Evolutionary conservation across 1,140 invertebrate genomes (phyloP), one percentile per base, ranked within the genome.

Genomic region (Macrosteles quadrilineatus): DNA sequence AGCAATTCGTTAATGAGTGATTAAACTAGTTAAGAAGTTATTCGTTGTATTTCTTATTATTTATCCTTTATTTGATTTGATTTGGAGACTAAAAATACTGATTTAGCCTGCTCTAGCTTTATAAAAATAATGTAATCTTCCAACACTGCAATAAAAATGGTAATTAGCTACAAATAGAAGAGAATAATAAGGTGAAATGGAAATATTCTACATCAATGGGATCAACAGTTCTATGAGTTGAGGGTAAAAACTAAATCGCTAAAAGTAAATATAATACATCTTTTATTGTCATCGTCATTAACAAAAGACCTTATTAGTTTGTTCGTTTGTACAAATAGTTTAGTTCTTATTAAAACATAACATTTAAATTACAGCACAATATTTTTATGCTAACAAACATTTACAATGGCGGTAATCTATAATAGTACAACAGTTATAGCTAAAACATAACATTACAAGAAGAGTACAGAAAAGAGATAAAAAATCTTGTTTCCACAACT

Each of bases 251-350:
- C n/a, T n/a, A n/a, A n/a, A n/a, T n/a, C n/a, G n/a, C n/a, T n/a
- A n/a, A n/a, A n/a, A n/a, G n/a, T 59, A 59, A 59, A 59, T 59
- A 59, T 59, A 59, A 50, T 59, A 59, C 55, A 59, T 59, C 25
- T 59, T 59, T 59, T 59, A 59, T 59, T 59, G 55, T 59, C 55
- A 59, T 59, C 55, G 55, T 59, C 55, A 59, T 27, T 59, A 59
- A 59, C 55, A 30, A 59, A 59, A 59, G 55, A 30, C 23, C 3
- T 59, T 21, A 21, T 59, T 21, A 23, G 12, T 59, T 59, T 59
- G 25, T 59, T 59, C 21, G 19, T 53, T 29, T 59, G 55, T 59
- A 59, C 55, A 59, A 59, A 59, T 59, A 59, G 21, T 21, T 50
- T 59, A 59, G 21, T 4, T 50, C 27, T 59, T 59, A 27, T 21